phyloP scores from a whole-genome alignment of 2,113 vertebrate species.

The Phylloscopus trochilus region DNA sequence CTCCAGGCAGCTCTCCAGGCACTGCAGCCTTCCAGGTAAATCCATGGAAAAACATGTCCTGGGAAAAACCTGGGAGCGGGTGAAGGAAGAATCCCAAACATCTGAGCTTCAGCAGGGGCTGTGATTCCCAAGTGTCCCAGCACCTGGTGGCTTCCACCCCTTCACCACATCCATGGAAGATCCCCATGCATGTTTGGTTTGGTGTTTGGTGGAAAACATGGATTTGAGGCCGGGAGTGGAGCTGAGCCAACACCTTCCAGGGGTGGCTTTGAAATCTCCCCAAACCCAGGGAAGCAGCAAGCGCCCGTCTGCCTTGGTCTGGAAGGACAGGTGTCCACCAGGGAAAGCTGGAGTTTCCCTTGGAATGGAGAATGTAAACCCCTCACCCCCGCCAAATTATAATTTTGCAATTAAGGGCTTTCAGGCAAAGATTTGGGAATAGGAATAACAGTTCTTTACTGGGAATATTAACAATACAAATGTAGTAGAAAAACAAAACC shows the following conservation, averaged over 20 bases:
- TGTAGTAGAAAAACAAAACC: too few relatives aligned
- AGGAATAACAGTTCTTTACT: too few relatives aligned
- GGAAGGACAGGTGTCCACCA: too few relatives aligned
- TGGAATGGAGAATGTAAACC: too few relatives aligned
- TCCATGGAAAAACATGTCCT: neutral
- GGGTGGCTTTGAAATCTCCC: neutral
- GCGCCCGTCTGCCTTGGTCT: neutral
- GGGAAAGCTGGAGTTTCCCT: too few relatives aligned
- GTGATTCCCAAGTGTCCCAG: neutral
- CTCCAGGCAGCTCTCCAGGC: slow-evolving; percentile 23
- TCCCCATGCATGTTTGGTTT: fast-evolving
- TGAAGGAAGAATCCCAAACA: neutral
- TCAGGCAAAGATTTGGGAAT: too few relatives aligned
- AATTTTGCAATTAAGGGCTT: too few relatives aligned
- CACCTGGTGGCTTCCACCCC: neutral
- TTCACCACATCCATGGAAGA: fast-evolving
- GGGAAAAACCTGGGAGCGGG: neutral
- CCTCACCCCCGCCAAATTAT: too few relatives aligned
- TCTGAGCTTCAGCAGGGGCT: neutral
- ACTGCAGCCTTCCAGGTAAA: slow-evolving; percentile 61
- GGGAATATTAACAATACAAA: too few relatives aligned
- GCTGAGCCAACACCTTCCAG: neutral
- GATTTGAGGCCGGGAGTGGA: neutral
- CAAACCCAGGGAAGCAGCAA: neutral
- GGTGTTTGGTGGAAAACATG: fast-evolving